Evolutionary conservation across 2,888 invertebrate species (phyloP).

Genomic region (Thelaira solivaga): DNA sequence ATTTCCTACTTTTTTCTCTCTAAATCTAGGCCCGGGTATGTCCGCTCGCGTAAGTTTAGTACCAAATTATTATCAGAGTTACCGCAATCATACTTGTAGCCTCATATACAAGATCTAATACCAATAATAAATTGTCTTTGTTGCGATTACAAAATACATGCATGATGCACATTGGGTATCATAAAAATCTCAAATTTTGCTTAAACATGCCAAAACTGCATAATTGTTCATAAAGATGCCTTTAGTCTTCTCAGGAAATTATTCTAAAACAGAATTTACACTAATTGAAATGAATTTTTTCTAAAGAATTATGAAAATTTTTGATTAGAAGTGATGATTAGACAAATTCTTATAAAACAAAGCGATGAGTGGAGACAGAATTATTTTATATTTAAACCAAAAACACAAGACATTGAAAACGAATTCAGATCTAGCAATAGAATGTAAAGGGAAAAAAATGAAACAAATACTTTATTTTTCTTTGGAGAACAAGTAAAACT

Average conservation of each 20-base stretch:
- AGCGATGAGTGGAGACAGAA: slow-evolving; percentile 9
- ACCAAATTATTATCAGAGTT: too few relatives aligned
- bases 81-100: too few relatives aligned
- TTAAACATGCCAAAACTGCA: background rate
- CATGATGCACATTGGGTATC: background rate
- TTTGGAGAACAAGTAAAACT: slow-evolving; percentile 1
- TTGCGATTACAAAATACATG: background rate
- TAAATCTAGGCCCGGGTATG: too few relatives aligned
- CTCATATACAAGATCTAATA: too few relatives aligned
- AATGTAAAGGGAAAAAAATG: too few relatives aligned
- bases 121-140: too few relatives aligned
- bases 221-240: background rate
- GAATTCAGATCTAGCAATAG: slow-evolving; percentile 1
- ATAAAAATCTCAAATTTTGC: background rate
- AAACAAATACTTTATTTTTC: background rate
- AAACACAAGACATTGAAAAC: slow-evolving; percentile 25
- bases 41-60: too few relatives aligned
- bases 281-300: slow-evolving; percentile 35
- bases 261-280: background rate
- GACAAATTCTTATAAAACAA: slow-evolving; percentile 31
- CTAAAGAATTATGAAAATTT: slow-evolving; percentile 38
- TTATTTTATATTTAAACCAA: background rate
- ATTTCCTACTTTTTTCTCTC: too few relatives aligned
- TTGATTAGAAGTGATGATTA: slow-evolving; percentile 47
- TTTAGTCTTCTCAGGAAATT: background rate